Base-by-base conservation (phyloP, 2,888 invertebrate genomes). In the Busseola fusca region DNA sequence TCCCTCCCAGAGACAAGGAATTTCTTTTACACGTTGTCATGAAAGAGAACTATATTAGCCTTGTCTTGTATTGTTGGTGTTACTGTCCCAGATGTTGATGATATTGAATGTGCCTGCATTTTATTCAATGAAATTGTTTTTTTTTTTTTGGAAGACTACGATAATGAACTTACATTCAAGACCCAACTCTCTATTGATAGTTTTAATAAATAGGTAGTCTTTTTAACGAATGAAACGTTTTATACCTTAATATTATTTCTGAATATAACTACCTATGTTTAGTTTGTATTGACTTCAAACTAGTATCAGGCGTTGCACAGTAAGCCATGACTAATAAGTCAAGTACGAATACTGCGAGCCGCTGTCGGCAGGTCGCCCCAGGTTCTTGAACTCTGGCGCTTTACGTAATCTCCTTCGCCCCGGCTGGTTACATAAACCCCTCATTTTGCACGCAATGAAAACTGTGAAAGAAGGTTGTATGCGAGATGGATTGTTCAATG, bases 371-470 rank as follows among this genome's bases (percentile, higher is more conserved):
- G 87, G 86, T 85, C 84, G 85, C 45, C 64, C 56, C 71, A 71
- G 90, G 88, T 88, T 83, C 78, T 85, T 87, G 87, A 89, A 89
- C 88, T 68, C 82, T 78, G 67, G 42, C 71, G 69, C 75, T 74
- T 87, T 86, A 87, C 74, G 84, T 89, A 86, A 88, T 69, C 65
- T 67, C 60, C 68, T 69, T 79, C 70, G 58, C 66, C 63, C 62
- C 63, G 42, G 52, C 59, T 69, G 42, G 69, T 86, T 86, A 85
- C 69, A 74, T 86, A 87, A 85, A 70, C 70, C 58, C 69, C 58
- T 30, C 59, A 56, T 69, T 72, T 42, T 54, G 45, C 82, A 70
- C 70, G 69, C 72, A 59, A 70, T 65, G 40, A 56, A 12, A 34
- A 58, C 18, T 52, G 37, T 54, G 42, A 12, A 56, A 2, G 34